Base-by-base conservation (phyloP, 2,888 invertebrate genomes). In the Sphaerophoria taeniata region DNA sequence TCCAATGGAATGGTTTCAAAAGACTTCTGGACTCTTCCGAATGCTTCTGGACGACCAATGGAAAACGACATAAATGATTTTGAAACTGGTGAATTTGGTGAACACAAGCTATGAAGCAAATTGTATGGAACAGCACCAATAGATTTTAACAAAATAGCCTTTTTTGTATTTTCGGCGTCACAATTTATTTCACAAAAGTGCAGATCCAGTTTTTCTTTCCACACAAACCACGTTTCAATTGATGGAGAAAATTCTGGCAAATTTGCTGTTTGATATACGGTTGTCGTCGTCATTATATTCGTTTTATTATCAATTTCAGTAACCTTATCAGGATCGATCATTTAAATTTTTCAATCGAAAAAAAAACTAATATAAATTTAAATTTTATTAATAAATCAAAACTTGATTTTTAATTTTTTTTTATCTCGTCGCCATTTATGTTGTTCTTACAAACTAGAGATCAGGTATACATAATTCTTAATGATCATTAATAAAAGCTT, bases 121-220 rank as follows among this genome's bases (percentile, higher is more conserved):
- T 73, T 71, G 43, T 84, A 78, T 11, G 47, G 39, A 33, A 6
- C 16, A 47, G 60, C 5, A 9, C 74, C 74, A n/a, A 79, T 74
- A 9, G 84, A 60, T 43, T 78, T 79, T 71, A 82, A 61, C 6
- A 77, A 45, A 53, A 69, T 73, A 9, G 61, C 53, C 16, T 77
- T 82, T 56, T 55, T 77, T 56, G 67, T 31, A 39, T 82, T 82
- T 34, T 82, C 67, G n/a, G 51, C 47, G 3, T 51, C 45, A 43
- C 73, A 82, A 33, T 77, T 69, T 14, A 73, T 67, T 36, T 77
- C 73, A 14, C 60, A 47, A 0, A 80, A 70, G 53, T 74, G 74
- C 31, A 80, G 72, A 16, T 61, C 77, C 9, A 73, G 0, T 33
- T 77, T 79, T 33, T 84, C 75, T 39, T 84, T 84, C 63, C 69